Evolutionary conservation across 2,888 invertebrate species (phyloP), one percentile per base, ranked within the genome.

Genomic region (Gymnoscelis rufifasciata): DNA sequence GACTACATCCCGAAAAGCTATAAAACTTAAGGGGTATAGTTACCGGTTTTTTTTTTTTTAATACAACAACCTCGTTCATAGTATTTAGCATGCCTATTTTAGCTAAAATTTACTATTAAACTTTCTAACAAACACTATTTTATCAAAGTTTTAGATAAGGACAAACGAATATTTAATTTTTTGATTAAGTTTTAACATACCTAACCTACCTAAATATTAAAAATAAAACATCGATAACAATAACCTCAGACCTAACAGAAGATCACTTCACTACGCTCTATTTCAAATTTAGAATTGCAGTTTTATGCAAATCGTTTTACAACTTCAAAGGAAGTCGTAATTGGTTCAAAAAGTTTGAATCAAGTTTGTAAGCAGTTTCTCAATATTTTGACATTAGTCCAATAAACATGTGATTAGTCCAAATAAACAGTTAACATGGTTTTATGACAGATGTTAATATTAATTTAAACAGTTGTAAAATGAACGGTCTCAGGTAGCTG

Each of bases 301-400:
- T 46, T 46, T 43, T 44, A 44, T 44, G 44, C 43, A 46, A 51
- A 36, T 19, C 43, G 40, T 38, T 47, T 47, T 47, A 47, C 30
- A 29, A 44, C 47, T 52, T 56, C 42, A 48, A 39, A 43, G 53
- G 46, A 44, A 40, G 45, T 43, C 46, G 44, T 48, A 47, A 56
- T 51, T 50, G 51, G 27, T 44, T 31, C 15, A 28, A 40, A 48
- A 38, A n/a, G n/a, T 40, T 19, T 10, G 35, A 45, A 41, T 45
- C 28, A 30, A 42, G 38, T 49, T 41, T 24, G 39, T 23, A 28
- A 43, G 37, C 38, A 42, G 48, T 44, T 43, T 41, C 44, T 35
- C 31, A 40, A 40, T 31, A 27, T 14, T 38, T 19, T 24, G 27
- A 31, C 31, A 31, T 43, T 35, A 11, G 27, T 7, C 29, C 39